Base-by-base conservation (phyloP, 1,140 invertebrate species). In the Ectropis grisescens region DNA sequence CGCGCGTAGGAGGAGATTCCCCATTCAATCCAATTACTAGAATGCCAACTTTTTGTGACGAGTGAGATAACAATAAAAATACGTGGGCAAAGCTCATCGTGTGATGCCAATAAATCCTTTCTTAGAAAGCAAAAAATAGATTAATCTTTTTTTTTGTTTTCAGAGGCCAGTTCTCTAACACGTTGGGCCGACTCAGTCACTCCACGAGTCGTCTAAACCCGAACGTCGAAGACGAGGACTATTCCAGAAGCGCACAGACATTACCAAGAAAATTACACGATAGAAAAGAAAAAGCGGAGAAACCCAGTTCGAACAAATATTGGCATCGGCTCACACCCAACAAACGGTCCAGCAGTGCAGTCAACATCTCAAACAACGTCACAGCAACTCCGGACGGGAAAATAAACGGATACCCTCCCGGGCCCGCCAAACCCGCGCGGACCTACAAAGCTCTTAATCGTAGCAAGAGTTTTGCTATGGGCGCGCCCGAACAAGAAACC, bases 391-490 rank as follows among this genome's bases (percentile, higher is more conserved):
- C 67, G 31, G 74, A 79, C 35, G 57, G 56, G 13, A 81, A 81
- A 44, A 52, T 80, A 25, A 85, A 83, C 67, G 80, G 81, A 26
- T 67, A 71, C 22, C 62, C 67, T 25, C 74, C 81, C 15, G 86
- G 85, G 6, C 90, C 91, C 0, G 85, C 85, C 0, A 92, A 93
- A 66, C 90, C 90, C 1, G 88, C 90, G 15, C 72, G 91, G 41
- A 90, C 90, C 7, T 92, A 92, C 60, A 91, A 89, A 53, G 88
- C 90, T 1, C 70, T 94, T 7, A 87, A 90, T 11, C 82, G 92
- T 32, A 94, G 92, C 76, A 92, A 94, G 70, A 94, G 92, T 70
- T 93, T 95, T 74, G 93, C 92, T 79, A 89, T 93, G 28, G 89
- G 92, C 47, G 88, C 85, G 47, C 83, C 68, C 22, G 44, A 76